Conservation (phyloP, 2,113 vertebrate species). For the Neolamprologus sp. region DNA sequence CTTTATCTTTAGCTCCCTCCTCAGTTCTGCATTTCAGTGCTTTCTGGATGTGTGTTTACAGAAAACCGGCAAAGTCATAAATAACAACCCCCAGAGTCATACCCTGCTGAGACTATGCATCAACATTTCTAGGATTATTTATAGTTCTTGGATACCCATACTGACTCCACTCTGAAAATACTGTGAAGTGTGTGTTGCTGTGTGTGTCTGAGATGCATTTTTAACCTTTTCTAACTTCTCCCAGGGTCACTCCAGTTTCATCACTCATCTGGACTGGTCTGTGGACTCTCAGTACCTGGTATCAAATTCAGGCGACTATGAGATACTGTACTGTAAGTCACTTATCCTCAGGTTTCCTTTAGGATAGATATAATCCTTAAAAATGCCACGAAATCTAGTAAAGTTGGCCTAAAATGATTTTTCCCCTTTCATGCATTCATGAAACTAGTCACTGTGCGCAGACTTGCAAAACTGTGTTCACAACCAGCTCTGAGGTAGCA, state of each 20-base stretch:
- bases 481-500: background rate
- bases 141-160: background rate
- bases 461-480: background rate
- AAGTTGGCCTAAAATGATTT: background rate
- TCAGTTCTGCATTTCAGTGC: background rate
- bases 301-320: constrained; percentile 97
- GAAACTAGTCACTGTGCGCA: background rate
- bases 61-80: background rate
- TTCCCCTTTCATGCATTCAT: background rate
- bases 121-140: background rate
- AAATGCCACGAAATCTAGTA: background rate
- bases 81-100: background rate
- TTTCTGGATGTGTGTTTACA: background rate
- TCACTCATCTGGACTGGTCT: constrained; percentile 98
- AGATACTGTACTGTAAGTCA: constrained; percentile 97
- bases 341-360: background rate
- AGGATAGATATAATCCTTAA: background rate
- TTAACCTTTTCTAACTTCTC: background rate
- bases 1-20: constrained; percentile 13
- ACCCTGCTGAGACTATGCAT: background rate
- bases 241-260: constrained; percentile 98
- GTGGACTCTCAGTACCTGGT: constrained; percentile 92
- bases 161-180: background rate
- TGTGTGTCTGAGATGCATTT: background rate
- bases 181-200: background rate